Evolutionary conservation across 2,888 invertebrate species (phyloP).

Genomic region (Acleris sparsana): DNA sequence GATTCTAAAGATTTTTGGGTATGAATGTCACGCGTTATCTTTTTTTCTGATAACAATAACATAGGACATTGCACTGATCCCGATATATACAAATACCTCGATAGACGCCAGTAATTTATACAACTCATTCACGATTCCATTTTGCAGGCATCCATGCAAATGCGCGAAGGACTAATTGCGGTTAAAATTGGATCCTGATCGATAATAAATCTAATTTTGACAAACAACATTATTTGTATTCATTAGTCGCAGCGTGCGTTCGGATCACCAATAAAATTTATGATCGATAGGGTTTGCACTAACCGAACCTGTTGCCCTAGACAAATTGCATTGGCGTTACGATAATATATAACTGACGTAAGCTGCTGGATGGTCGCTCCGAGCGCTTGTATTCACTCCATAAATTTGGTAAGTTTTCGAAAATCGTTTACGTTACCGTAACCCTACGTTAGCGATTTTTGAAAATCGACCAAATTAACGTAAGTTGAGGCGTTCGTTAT

Average conservation of each 20-base stretch:
- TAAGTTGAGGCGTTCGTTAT: too few species aligned
- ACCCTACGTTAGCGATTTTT: too few species aligned
- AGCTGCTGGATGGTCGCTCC: neutral
- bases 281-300: conserved; percentile 43
- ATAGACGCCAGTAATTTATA: neutral
- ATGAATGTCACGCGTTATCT: too few species aligned
- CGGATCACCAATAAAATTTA: conserved; percentile 51
- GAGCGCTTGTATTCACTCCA: neutral
- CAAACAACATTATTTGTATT: conserved; percentile 47
- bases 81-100: too few species aligned
- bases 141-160: conserved; percentile 29
- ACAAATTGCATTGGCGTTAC: too few species aligned
- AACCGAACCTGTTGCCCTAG: conserved; percentile 42
- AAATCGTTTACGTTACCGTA: too few species aligned
- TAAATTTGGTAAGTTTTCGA: too few species aligned
- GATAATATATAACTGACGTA: too few species aligned
- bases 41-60: too few species aligned
- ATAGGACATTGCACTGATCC: too few species aligned
- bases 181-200: conserved; percentile 31
- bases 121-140: conserved; percentile 6
- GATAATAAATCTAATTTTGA: conserved; percentile 36
- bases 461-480: too few species aligned
- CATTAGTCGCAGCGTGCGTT: conserved; percentile 49
- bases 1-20: too few species aligned
- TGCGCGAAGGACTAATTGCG: conserved; percentile 30